Conservation (phyloP, 1,140 invertebrate genomes). For the Portunus trituberculatus region DNA sequence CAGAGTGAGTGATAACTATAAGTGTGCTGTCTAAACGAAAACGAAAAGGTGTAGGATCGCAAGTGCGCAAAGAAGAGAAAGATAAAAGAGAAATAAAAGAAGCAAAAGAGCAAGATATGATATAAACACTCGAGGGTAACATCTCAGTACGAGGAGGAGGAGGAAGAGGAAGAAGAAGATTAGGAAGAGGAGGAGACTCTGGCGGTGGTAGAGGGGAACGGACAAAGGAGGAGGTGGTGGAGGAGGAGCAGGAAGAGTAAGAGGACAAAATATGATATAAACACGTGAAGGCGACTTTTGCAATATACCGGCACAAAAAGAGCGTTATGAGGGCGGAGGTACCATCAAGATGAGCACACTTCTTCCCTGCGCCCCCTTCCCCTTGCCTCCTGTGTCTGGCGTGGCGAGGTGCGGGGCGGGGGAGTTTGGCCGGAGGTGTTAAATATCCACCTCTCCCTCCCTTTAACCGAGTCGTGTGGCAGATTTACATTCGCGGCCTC, state of each 20-base stretch:
- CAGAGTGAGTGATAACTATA: neutral
- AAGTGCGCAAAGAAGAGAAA: neutral
- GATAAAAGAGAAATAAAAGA: neutral
- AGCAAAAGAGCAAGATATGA: neutral
- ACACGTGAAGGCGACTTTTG: too few relatives aligned
- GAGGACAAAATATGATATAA: neutral
- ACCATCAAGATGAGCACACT: neutral
- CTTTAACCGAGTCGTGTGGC: neutral
- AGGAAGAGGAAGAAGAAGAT: neutral
- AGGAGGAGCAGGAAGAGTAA: neutral
- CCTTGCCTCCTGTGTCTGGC: neutral
- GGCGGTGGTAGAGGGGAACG: too few relatives aligned
- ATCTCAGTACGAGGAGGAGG: neutral
- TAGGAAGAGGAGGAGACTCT: neutral
- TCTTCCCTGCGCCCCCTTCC: neutral
- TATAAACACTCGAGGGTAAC: neutral
- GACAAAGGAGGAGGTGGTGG: neutral
- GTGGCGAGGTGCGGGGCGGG: neutral
- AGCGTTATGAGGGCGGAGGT: too few relatives aligned
- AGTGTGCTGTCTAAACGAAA: neutral
- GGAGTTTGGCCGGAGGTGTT: neutral
- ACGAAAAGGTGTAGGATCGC: neutral
- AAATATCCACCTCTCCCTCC: neutral
- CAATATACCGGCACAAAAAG: too few relatives aligned
- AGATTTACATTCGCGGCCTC: slow-evolving; percentile 10